Evolutionary conservation across 2,113 vertebrate genomes (phyloP), one percentile per base, ranked within the genome.

Genomic region (Poecile atricapillus): DNA sequence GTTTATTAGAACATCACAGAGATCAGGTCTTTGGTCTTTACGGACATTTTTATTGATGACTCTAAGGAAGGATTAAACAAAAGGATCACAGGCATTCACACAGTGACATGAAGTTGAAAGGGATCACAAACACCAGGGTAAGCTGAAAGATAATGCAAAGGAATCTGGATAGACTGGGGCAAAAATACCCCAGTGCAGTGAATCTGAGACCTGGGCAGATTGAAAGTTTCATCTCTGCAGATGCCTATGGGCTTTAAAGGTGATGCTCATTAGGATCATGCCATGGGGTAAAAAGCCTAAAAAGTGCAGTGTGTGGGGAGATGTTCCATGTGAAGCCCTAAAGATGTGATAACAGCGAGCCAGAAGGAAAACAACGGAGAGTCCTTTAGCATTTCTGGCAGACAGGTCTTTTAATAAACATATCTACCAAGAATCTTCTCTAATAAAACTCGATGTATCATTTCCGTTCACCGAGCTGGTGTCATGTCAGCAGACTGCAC

Each of bases 31-130:
- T 89, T 83, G 84, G 71, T 93, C 70, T 88, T 86, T 79, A 43
- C 23, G 75, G 87, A 93, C 64, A 64, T 86, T 92, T 93, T 92
- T 93, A 95, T 87, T 94, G 93, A 95, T 88, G 64, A 81, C 55
- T 89, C 60, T 88, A 60, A 83, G 81, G 82, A 91, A 83, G 59
- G 77, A 85, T 12, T 89, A 76, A 92, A 94, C 67, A 93, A 95
- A 91, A 90, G 64, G 46, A 90, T 88, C 81, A 86, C 93, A 95
- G 30, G 79, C 68, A 68, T 92, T 95, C 82, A 90, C 55, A 80
- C 67, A 83, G 52, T 64, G 92, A 81, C 79, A 81, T 13, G 10
- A 81, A 93, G 55, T n/a, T 93, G 83, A 96, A 93, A 94, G 56
- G 63, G 59, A 93, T 86, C 77, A 73, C 39, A 85, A 83, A 73